Percentiles rank a stretch among this genome's conserved stretches.
These are phyloP conservation scores for Hirundichthys speculiger DNA, from an alignment of 2,113 vertebrate species.

Conservation along the genomic window DNA sequence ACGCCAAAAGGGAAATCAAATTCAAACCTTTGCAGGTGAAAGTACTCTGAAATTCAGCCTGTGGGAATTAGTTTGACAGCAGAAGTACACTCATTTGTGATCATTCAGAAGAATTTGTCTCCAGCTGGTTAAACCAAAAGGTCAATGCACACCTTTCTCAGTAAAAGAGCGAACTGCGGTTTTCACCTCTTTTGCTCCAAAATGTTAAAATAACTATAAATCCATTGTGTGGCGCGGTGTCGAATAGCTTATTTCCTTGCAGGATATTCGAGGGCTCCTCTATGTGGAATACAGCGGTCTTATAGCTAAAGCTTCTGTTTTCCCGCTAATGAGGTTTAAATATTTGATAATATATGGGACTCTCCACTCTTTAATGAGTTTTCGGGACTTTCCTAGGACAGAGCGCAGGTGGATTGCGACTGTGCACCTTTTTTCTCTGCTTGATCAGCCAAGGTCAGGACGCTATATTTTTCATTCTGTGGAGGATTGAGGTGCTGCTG, in stretches of 20 bases:
- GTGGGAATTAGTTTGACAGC: too few relatives aligned
- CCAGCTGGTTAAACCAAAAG: too few relatives aligned
- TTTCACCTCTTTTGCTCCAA: too few relatives aligned
- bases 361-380: conserved; percentile 9
- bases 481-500: conserved; percentile 45
- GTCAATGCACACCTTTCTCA: too few relatives aligned
- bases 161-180: too few relatives aligned
- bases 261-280: neutral
- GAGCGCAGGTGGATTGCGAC: conserved; percentile 22
- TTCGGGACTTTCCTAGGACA: conserved; percentile 11
- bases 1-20: too few relatives aligned
- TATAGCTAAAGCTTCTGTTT: conserved; percentile 2
- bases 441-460: conserved; percentile 56
- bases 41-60: too few relatives aligned
- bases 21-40: too few relatives aligned
- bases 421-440: conserved; percentile 29
- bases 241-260: neutral
- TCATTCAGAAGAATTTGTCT: too few relatives aligned
- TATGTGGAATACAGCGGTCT: neutral
- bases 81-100: too few relatives aligned
- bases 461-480: conserved; percentile 57
- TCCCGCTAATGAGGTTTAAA: conserved; percentile 21
- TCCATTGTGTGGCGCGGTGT: neutral
- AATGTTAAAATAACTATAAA: neutral
- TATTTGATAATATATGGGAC: conserved; percentile 6